Conservation (phyloP, 1,140 invertebrate genomes). For the Drosophila busckii region DNA sequence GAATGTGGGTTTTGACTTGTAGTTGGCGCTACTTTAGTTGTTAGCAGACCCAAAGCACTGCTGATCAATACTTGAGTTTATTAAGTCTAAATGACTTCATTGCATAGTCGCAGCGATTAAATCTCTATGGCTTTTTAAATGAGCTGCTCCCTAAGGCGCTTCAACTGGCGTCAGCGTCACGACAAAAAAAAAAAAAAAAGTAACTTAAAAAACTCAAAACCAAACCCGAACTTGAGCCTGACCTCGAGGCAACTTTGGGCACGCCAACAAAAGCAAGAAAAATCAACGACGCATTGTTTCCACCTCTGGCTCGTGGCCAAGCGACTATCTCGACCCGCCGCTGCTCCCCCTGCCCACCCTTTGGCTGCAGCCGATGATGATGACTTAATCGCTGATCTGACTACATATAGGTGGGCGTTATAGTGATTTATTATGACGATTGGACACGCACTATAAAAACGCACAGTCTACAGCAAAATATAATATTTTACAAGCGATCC, state of each 20-base stretch:
- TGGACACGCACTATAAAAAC: constrained; percentile 59
- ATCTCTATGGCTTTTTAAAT: constrained; percentile 44
- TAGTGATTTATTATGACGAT: constrained; percentile 63
- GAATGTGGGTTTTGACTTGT: too few species aligned
- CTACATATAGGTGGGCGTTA: constrained; percentile 51
- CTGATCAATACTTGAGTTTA: too few species aligned
- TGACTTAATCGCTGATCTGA: constrained; percentile 64
- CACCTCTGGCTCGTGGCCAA: constrained; percentile 33
- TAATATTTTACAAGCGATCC: constrained; percentile 8
- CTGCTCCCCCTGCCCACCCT: constrained; percentile 2
- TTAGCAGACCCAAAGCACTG: too few species aligned
- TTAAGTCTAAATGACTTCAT: constrained; percentile 55
- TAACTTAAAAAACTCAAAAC: constrained; percentile 5
- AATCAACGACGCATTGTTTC: constrained; percentile 55
- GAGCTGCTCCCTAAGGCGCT: constrained; percentile 22
- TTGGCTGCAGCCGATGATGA: constrained; percentile 40
- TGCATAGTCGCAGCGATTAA: constrained; percentile 32
- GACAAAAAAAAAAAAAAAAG: neutral
- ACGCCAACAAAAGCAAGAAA: constrained; percentile 29
- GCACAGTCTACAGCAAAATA: constrained; percentile 19
- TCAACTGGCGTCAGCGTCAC: constrained; percentile 7
- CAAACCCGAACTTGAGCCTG: constrained; percentile 32
- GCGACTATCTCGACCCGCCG: neutral
- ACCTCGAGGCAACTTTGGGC: constrained; percentile 47
- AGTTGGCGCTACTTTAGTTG: too few species aligned